These are phyloP conservation scores for Ormyrus nitidulus DNA, from an alignment of 2,888 invertebrate genomes.

Conservation along the genomic window DNA sequence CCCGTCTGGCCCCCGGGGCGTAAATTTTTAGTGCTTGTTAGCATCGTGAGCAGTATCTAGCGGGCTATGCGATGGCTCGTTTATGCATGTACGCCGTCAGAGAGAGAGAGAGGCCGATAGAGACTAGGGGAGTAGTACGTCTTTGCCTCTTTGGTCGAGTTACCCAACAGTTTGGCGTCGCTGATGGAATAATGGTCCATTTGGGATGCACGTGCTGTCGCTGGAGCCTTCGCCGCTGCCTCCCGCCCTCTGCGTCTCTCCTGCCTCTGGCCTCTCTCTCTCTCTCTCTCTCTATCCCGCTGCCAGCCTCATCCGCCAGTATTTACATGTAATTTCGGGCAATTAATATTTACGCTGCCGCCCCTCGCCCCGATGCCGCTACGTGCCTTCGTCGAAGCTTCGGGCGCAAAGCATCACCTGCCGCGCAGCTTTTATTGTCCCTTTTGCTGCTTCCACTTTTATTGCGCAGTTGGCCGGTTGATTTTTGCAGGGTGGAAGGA, in stretches of 20 bases:
- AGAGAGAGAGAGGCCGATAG: constrained; percentile 43
- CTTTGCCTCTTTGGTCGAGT: constrained; percentile 67
- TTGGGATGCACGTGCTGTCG: constrained; percentile 73
- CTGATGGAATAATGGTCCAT: constrained; percentile 74
- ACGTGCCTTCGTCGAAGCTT: too few species aligned
- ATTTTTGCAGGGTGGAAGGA: too few species aligned
- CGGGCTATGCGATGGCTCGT: constrained; percentile 5
- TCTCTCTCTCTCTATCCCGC: constrained; percentile 43
- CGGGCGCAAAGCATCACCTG: not conserved
- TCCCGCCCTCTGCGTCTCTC: constrained; percentile 40
- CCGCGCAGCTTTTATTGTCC: constrained; percentile 28
- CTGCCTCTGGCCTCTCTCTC: constrained; percentile 31
- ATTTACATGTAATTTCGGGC: constrained; percentile 73
- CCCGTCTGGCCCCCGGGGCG: not conserved
- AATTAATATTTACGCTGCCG: constrained; percentile 73
- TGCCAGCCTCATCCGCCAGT: constrained; percentile 57
- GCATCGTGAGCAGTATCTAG: not conserved
- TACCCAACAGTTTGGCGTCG: constrained; percentile 71
- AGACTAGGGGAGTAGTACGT: constrained; percentile 44
- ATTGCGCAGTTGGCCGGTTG: too few species aligned
- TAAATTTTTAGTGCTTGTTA: constrained; percentile 28
- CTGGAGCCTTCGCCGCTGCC: constrained; percentile 58
- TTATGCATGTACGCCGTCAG: constrained; percentile 36
- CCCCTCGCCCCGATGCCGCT: constrained; percentile 17
- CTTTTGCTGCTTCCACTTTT: not conserved